phyloP scores from a whole-genome alignment of 2,113 vertebrate species.

The Chauna torquata region DNA sequence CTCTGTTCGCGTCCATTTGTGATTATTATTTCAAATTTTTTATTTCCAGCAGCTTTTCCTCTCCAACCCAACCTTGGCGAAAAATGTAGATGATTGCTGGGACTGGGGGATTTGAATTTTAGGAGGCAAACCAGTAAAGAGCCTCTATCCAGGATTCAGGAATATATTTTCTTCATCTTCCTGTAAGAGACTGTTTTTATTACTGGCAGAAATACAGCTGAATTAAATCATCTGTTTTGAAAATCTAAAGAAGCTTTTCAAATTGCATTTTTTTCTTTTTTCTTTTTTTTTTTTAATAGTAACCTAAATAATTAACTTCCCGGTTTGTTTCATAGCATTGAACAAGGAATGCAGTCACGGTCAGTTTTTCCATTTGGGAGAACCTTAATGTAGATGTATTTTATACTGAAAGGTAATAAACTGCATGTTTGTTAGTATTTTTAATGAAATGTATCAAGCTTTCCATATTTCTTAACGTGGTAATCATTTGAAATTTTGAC shows the following conservation, averaged over 20 bases:
- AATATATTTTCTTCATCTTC: slow-evolving; percentile 46
- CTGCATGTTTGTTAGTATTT: slow-evolving; percentile 78
- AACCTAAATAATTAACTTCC: slow-evolving; percentile 32
- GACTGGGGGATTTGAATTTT: slow-evolving; percentile 72
- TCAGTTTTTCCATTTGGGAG: slow-evolving; percentile 62
- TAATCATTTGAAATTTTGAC: slow-evolving; percentile 54
- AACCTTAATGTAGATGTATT: slow-evolving; percentile 75
- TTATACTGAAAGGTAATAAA: slow-evolving; percentile 74
- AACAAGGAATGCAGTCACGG: slow-evolving; percentile 62
- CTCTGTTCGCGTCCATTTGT: slow-evolving; percentile 63
- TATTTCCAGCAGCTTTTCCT: slow-evolving; percentile 64
- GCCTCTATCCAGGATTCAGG: slow-evolving; percentile 55
- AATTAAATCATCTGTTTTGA: slow-evolving; percentile 55
- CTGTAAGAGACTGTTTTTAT: slow-evolving; percentile 49
- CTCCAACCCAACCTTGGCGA: slow-evolving; percentile 80
- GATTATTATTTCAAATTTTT: slow-evolving; percentile 75
- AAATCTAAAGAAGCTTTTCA: slow-evolving; percentile 50
- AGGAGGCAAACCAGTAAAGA: slow-evolving; percentile 67
- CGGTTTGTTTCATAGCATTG: slow-evolving; percentile 2
- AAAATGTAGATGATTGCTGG: slow-evolving; percentile 73
- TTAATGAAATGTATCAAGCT: slow-evolving; percentile 61
- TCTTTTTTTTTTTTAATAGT: slow-evolving; percentile 1
- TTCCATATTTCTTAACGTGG: slow-evolving; percentile 48
- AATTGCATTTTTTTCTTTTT: background rate
- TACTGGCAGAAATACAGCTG: slow-evolving; percentile 32